Percentiles rank a stretch among this genome's conserved stretches.
phyloP scores from a whole-genome alignment of 2,113 vertebrate genomes.

The Zonotrichia leucophrys region DNA sequence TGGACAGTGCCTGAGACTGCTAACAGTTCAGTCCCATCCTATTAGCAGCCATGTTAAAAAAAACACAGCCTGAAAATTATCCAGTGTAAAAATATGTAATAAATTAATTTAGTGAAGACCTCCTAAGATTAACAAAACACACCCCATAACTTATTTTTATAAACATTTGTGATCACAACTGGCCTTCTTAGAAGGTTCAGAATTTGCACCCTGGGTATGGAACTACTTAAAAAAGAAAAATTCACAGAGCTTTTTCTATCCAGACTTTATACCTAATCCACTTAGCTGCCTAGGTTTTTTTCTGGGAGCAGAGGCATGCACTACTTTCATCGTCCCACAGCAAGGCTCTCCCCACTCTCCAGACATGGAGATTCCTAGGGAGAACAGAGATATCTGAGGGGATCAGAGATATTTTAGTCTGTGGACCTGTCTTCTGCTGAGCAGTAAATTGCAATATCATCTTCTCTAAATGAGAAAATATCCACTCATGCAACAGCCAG shows the following conservation, averaged over 20 bases:
- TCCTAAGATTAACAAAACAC: constrained; percentile 20
- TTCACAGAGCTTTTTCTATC: neutral
- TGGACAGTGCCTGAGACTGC: neutral
- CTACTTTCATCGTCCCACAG: neutral
- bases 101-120: neutral
- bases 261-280: neutral
- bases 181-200: neutral
- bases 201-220: neutral
- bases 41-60: neutral
- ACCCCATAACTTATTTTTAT: neutral
- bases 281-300: neutral
- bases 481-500: neutral
- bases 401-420: neutral
- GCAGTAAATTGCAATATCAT: neutral
- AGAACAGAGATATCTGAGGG: neutral
- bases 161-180: neutral
- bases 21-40: neutral
- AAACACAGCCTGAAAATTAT: neutral
- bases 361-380: neutral
- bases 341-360: neutral
- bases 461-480: neutral
- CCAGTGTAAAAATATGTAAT: neutral
- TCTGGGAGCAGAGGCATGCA: neutral
- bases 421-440: neutral
- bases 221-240: neutral